Evolutionary conservation across 2,888 invertebrate species (phyloP), one percentile per base, ranked within the genome.

Genomic region (Drosophila formosana): DNA sequence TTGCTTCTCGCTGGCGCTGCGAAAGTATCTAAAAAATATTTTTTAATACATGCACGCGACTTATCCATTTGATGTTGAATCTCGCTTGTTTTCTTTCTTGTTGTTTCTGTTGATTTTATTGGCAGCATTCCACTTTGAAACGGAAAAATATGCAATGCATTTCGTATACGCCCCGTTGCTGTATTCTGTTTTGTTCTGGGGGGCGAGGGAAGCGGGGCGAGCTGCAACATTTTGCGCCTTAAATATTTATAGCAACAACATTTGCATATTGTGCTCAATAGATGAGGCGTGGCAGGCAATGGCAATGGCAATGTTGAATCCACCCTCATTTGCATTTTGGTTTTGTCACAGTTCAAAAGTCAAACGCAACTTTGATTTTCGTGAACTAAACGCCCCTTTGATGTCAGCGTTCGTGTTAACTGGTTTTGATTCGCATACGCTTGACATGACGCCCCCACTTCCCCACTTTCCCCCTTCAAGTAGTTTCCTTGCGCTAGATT

Each of bases 1-100:
- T 50, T 55, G 34, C 51, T 47, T 47, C 30, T 51, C 28, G 30
- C 30, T 7, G 30, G 30, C 52, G 30, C 52, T 73, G 50, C 58
- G 70, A 68, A 88, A 88, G 89, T 85, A 89, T 88, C 89, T 84
- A 71, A 71, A 74, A 88, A 80, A 88, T 89, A 88, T 88, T 88
- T 86, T 83, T 88, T 84, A 88, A 89, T 88, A 89, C 86, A 88
- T 85, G 76, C 82, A 71, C 80, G 75, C 82, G 75, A 75, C 73
- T 76, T 57, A 67, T 74, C 69, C 72, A 75, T 80, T 83, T 82
- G 75, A 78, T 82, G 77, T 72, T 73, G 66, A 49, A 37, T 37
- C 34, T 37, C n/a, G 1, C 5, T 55, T 26, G 30, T 18, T 41
- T 47, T 43, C 39, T 56, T 51, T 50, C 55, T 64, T 39, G n/a